Evolutionary conservation across 2,113 vertebrate genomes (phyloP).

Genomic region (Tyto alba): DNA sequence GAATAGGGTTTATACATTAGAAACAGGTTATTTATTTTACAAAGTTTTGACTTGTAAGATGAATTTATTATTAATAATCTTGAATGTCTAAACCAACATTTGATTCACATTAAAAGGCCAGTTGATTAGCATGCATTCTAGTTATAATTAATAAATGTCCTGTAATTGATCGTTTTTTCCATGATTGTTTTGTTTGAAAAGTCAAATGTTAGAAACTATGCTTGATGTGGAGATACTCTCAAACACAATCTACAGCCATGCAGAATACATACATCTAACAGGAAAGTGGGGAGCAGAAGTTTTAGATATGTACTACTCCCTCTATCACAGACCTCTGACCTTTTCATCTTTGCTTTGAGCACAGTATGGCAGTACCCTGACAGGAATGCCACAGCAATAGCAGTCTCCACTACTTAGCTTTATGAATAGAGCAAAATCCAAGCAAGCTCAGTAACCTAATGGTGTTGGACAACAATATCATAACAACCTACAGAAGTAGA

Average conservation of each 20-base stretch:
- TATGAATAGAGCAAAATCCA: background rate
- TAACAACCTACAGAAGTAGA: background rate
- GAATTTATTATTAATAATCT: conserved; percentile 28
- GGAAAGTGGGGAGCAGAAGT: background rate
- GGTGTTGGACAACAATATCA: background rate
- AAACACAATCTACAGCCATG: background rate
- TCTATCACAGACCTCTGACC: background rate
- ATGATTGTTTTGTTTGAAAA: conserved; percentile 1
- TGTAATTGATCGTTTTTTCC: conserved; percentile 8
- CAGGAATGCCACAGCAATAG: background rate
- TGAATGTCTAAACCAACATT: conserved; percentile 32
- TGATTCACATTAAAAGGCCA: conserved; percentile 18
- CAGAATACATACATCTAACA: background rate
- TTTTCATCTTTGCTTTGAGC: background rate
- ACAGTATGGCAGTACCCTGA: background rate
- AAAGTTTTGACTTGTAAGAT: conserved; percentile 31
- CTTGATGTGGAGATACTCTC: background rate
- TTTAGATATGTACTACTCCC: background rate
- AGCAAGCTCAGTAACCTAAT: background rate
- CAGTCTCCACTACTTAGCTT: background rate
- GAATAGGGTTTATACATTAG: conserved; percentile 52
- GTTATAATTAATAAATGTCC: conserved; percentile 39
- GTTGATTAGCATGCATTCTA: conserved; percentile 52
- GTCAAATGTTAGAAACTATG: background rate
- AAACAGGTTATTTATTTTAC: conserved; percentile 64